Base-by-base conservation (phyloP, 2,888 invertebrate species). In the Empis stercorea region DNA sequence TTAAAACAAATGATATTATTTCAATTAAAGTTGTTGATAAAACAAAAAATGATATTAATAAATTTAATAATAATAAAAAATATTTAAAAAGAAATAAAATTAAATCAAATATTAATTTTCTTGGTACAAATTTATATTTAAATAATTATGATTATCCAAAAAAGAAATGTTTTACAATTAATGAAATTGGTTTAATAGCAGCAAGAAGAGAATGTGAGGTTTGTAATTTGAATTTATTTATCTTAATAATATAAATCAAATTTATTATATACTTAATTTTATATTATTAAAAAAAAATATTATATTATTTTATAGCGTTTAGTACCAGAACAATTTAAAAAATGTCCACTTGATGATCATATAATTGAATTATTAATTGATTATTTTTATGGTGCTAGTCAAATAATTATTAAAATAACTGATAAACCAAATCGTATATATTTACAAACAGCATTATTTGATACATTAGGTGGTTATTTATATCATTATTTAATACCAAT, bases 101-200 rank as follows among this genome's bases (percentile, higher is more conserved):
- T n/a, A n/a, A n/a, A n/a, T n/a, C 2, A 9, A 27, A 27, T 27
- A 6, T 9, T 6, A 27, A 27, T 7, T 27, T 27, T 27, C 56
- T 66, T 40, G 69, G 69, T 9, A 63, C 66, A 30, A 67, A 66
- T 57, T 57, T 69, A 3, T 65, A 68, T 52, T 51, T 48, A n/a
- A 55, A n/a, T n/a, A n/a, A 49, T 10, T 56, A 56, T 3, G 55
- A 51, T 10, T 55, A 52, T 15, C 53, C 50, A 27, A 10, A n/a
- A 0, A 64, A 63, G 46, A 61, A 56, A 42, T 69, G 69, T 46
- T 68, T 68, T 30, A 60, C 65, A 3, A 39, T 50, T 0, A 66
- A 66, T 41, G 68, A 69, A 27, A 54, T 66, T 34, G 62, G 63
- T 1, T 43, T 66, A 3, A 49, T 69, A 30, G 52, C 59, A 10